Conservation (phyloP, 2,113 vertebrate genomes). For the Corythaixoides concolor region DNA sequence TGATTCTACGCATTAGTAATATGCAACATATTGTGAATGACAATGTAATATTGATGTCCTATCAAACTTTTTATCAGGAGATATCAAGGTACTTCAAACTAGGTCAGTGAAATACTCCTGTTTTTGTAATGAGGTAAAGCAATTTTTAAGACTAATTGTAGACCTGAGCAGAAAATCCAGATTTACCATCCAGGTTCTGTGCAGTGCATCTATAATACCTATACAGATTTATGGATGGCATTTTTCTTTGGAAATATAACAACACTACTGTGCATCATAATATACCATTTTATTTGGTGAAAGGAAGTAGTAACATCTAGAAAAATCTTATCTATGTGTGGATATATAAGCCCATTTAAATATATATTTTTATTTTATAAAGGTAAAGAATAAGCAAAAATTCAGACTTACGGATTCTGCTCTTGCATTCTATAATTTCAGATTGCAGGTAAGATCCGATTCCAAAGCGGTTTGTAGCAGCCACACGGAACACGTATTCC, state of each 20-base stretch:
- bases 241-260: neutral
- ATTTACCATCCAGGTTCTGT: neutral
- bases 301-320: neutral
- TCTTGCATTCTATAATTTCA: slow-evolving; percentile 90
- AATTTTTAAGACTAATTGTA: neutral
- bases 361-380: neutral
- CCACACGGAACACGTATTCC: slow-evolving; percentile 95
- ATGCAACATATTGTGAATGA: neutral
- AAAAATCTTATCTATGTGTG: neutral
- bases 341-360: neutral
- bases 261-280: neutral
- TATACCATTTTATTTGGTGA: neutral
- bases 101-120: neutral
- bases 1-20: neutral
- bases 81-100: neutral
- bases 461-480: slow-evolving; percentile 93
- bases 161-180: neutral
- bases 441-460: slow-evolving; percentile 95
- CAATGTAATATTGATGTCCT: neutral
- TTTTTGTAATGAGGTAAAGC: neutral
- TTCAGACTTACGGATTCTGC: slow-evolving; percentile 88
- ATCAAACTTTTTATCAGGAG: neutral
- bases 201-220: neutral
- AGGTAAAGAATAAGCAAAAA: neutral
- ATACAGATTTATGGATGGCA: neutral